Base-by-base conservation (phyloP, 2,113 vertebrate genomes). In the Gulo gulo region DNA sequence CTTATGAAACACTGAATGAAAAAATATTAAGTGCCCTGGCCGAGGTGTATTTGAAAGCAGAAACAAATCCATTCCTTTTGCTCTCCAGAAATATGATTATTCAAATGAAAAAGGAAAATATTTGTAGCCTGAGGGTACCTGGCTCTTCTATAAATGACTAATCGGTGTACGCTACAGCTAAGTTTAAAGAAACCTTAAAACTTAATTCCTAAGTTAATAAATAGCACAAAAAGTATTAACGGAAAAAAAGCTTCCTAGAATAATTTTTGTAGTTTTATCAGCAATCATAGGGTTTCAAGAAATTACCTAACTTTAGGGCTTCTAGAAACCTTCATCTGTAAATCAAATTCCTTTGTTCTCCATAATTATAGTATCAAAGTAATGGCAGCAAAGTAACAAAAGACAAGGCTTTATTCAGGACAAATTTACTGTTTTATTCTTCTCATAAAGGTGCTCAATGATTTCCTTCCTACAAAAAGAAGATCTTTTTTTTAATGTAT, bases 251-350 rank as follows among this genome's bases (percentile, higher is more conserved):
- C 18, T 73, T 31, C 63, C 50, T 82, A 74, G 78, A 45, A 89
- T 34, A 95, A 65, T 31, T 95, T 97, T 89, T 96, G 29, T 78
- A 69, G 15, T 91, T 97, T 85, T 89, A 94, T 89, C 76, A 88
- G 26, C 76, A 93, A 57, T 95, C 52, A 90, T 34, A 73, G 34
- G n/a, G n/a, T 71, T 71, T 36, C 42, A 88, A 55, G 39, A 52
- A 97, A 92, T 92, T 42, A 76, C 36, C 24, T 79, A 86, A 92
- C 26, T 86, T 82, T 82, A 97, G 63, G 61, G 63, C 31, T 92
- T 87, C 67, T 79, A 47, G 67, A 92, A 36, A 95, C 76, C 65
- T 83, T 55, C 24, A 47, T 59, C 26, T 91, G 3, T 95, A 94
- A 94, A 83, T 83, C 34, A 21, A 65, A 83, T 61, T 79, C 7